Base-by-base conservation (phyloP, 2,888 invertebrate species). In the Cloeon dipterum region DNA sequence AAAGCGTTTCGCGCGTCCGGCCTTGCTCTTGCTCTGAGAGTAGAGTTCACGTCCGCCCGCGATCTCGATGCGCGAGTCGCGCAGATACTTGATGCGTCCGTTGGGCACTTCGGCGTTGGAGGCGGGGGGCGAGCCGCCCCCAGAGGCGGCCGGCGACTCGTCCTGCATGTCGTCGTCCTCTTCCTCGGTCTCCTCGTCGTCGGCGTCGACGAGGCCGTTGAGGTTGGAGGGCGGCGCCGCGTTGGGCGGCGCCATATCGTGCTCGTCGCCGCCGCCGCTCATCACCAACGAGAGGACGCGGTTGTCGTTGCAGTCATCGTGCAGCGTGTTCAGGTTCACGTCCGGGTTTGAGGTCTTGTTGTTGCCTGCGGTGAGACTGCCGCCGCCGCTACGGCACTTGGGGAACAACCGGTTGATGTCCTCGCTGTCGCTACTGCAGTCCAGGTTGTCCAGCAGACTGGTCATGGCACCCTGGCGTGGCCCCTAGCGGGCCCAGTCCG, bases 1-100 rank as follows among this genome's bases (percentile, higher is more conserved):
- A 42, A 61, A 72, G 26, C 75, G 63, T 45, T 74, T 64, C 55
- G 76, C 77, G 46, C 76, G 65, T 37, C 72, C 67, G 37, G 78
- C 76, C 58, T 79, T 77, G 50, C 73, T 74, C 49, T 79, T 63
- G 55, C 78, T 81, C 55, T 79, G 77, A 26, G 81, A 81, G 57
- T 75, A 81, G 43, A 82, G 66, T 58, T 83, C 82, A 40, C 81
- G 66, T 41, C 82, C 83, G 46, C 83, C 83, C 38, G 83, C 82
- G 48, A 72, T 70, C 58, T 72, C 71, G 50, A 72, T 71, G 54
- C 75, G 74, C 48, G 75, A 75, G 53, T 76, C 75, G 49, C 74
- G 67, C 43, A 75, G 65, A 53, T 74, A 75, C 56, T 75, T 75
- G 45, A 67, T 63, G 46, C 58, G 34, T 21, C 42, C 41, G 26